Evolutionary conservation across 2,113 vertebrate species (phyloP).

Genomic region (Pipa parva): DNA sequence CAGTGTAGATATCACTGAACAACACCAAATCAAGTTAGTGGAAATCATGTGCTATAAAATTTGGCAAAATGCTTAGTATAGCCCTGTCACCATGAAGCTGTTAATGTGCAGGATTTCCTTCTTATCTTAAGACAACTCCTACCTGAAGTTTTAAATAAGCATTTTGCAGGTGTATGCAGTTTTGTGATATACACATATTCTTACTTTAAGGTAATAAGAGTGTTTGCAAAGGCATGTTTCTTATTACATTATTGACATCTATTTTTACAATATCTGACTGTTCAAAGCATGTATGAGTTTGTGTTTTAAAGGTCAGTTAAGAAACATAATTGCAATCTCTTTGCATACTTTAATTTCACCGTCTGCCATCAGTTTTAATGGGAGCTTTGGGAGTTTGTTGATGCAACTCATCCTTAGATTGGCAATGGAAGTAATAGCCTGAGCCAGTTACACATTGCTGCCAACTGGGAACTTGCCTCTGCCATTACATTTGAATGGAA

Average conservation of each 20-base stretch:
- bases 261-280: slow-evolving; percentile 4
- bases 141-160: too few species aligned
- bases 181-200: too few species aligned
- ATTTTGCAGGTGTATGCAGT: too few species aligned
- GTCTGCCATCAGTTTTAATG: slow-evolving; percentile 32
- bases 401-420: slow-evolving; percentile 30
- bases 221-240: background rate
- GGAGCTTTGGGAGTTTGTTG: slow-evolving; percentile 31
- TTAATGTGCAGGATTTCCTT: too few species aligned
- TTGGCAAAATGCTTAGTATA: too few species aligned
- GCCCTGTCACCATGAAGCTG: too few species aligned
- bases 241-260: background rate
- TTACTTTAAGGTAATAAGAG: too few species aligned
- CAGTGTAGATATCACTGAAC: too few species aligned
- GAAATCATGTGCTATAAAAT: too few species aligned
- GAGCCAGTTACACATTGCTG: slow-evolving; percentile 23
- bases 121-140: too few species aligned
- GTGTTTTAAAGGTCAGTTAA: slow-evolving; percentile 12
- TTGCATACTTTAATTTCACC: slow-evolving; percentile 33
- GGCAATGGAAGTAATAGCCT: slow-evolving; percentile 14
- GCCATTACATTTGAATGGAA: slow-evolving; percentile 29
- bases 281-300: slow-evolving; percentile 11
- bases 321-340: slow-evolving; percentile 21
- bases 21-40: too few species aligned
- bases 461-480: slow-evolving; percentile 27